These are phyloP conservation scores for Onychomys leucogaster DNA, from an alignment of 2,797 vertebrate species.

Conservation along the genomic window DNA sequence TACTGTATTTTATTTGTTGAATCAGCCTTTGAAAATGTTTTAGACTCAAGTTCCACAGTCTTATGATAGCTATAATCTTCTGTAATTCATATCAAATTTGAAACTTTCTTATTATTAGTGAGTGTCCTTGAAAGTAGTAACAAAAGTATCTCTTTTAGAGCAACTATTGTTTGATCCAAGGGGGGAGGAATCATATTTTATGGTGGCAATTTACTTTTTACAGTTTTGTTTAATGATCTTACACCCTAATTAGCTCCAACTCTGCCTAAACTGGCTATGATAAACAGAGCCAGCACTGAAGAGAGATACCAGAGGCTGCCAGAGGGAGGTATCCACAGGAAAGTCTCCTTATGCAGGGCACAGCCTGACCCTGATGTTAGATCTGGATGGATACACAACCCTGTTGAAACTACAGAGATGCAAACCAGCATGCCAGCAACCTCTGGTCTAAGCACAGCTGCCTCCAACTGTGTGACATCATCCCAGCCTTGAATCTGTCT, in stretches of 20 bases:
- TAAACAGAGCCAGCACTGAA: slow-evolving; percentile 39
- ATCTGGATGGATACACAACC: background rate
- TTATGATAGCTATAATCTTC: background rate
- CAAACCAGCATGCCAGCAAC: background rate
- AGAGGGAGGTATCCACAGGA: background rate
- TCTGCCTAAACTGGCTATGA: slow-evolving; percentile 77
- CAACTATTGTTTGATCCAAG: slow-evolving; percentile 36
- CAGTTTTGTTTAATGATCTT: slow-evolving; percentile 81
- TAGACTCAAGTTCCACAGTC: slow-evolving; percentile 68
- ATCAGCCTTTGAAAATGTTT: slow-evolving; percentile 59
- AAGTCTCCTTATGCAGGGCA: fast-evolving
- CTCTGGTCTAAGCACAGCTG: background rate
- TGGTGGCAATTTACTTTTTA: slow-evolving; percentile 79
- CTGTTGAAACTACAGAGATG: background rate
- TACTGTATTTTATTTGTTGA: slow-evolving; percentile 59
- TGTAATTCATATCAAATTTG: slow-evolving; percentile 70
- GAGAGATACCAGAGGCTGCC: background rate
- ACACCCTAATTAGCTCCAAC: slow-evolving; percentile 82
- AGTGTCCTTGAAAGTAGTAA: slow-evolving; percentile 68
- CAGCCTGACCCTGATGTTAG: background rate
- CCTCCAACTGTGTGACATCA: too few relatives aligned
- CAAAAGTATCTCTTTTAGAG: slow-evolving; percentile 71
- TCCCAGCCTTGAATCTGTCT: background rate
- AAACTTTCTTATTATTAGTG: slow-evolving; percentile 72
- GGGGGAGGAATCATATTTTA: slow-evolving; percentile 60